These are phyloP conservation scores for Philopedon plagiatum DNA, from an alignment of 2,888 invertebrate genomes.

Conservation along the genomic window DNA sequence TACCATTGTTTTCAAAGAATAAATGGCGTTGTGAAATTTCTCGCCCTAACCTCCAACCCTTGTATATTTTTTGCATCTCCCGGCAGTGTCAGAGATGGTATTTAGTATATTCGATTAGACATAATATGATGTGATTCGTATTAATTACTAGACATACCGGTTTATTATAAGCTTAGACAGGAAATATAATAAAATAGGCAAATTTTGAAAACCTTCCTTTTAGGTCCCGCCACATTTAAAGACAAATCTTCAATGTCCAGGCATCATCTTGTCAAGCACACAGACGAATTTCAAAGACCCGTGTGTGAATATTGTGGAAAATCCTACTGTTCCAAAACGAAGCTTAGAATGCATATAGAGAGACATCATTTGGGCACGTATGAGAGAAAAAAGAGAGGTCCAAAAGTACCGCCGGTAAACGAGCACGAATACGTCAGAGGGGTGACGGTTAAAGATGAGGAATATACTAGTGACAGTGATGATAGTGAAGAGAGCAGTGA, in stretches of 20 bases:
- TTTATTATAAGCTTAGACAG: no score
- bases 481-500: constrained; percentile 24
- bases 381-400: constrained; percentile 29
- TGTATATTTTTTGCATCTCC: no score
- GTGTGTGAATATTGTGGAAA: constrained; percentile 35
- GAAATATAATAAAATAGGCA: no score
- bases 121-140: no score
- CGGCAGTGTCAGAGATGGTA: no score
- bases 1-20: no score
- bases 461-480: neutral
- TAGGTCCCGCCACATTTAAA: constrained; percentile 37
- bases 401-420: constrained; percentile 6
- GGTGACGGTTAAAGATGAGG: constrained; percentile 7
- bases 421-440: no score
- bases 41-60: no score
- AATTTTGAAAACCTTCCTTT: no score
- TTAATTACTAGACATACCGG: no score
- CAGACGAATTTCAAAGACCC: constrained; percentile 31
- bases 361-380: constrained; percentile 29
- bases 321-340: constrained; percentile 38
- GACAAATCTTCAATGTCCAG: constrained; percentile 42
- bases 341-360: constrained; percentile 34
- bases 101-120: no score
- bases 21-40: no score
- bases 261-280: constrained; percentile 44